Evolutionary conservation across 1,140 invertebrate species (phyloP).

Genomic region (Zaprionus inermis): DNA sequence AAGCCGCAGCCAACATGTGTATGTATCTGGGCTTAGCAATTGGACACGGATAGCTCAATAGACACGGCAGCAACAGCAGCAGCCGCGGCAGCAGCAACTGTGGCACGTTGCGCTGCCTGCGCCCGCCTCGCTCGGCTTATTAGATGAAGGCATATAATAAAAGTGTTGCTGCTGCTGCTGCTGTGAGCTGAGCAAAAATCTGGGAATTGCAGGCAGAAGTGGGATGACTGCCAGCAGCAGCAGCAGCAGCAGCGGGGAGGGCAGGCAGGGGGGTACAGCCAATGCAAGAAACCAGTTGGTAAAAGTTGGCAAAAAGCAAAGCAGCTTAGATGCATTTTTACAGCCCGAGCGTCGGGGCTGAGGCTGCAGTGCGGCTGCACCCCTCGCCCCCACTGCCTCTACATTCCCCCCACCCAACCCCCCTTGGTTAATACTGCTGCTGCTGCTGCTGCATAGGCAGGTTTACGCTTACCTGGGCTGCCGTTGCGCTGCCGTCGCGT

Average conservation of each 20-base stretch:
- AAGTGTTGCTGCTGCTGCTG: slow-evolving; percentile 72
- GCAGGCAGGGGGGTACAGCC: slow-evolving; percentile 32
- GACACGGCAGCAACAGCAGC: slow-evolving; percentile 41
- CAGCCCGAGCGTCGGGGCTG: slow-evolving; percentile 38
- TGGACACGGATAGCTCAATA: slow-evolving; percentile 80
- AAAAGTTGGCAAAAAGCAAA: slow-evolving; percentile 75
- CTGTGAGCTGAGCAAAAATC: slow-evolving; percentile 41
- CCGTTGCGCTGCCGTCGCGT: slow-evolving; percentile 19
- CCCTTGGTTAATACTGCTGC: background rate
- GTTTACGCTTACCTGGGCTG: slow-evolving; percentile 43
- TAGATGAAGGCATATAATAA: slow-evolving; percentile 82
- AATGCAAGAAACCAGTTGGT: slow-evolving; percentile 75
- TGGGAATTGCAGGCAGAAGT: slow-evolving; percentile 40
- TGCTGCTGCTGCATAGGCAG: slow-evolving; percentile 24
- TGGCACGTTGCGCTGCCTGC: slow-evolving; percentile 35
- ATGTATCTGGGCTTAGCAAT: slow-evolving; percentile 75
- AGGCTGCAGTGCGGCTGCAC: background rate
- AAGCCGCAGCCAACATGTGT: slow-evolving; percentile 41
- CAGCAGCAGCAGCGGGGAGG: background rate
- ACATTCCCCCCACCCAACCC: background rate
- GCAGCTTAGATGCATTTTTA: slow-evolving; percentile 79
- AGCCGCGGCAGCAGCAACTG: slow-evolving; percentile 20
- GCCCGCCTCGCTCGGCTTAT: slow-evolving; percentile 60
- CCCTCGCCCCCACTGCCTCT: background rate
- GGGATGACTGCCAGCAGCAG: slow-evolving; percentile 1